Conservation (phyloP, 2,888 invertebrate species). For the Phengaris alcon region DNA sequence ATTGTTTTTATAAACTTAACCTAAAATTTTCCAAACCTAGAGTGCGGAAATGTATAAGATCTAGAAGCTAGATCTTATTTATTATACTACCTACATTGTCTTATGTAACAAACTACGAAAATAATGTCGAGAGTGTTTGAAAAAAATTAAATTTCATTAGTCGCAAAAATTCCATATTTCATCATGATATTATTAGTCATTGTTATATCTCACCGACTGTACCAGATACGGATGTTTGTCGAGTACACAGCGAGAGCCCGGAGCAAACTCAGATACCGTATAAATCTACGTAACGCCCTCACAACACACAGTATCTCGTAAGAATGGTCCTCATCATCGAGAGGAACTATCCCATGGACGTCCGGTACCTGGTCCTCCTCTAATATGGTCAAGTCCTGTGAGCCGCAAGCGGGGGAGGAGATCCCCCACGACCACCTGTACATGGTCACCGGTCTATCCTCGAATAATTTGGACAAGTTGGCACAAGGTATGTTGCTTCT, state of each 20-base stretch:
- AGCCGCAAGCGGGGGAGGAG: constrained; percentile 53
- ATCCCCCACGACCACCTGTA: constrained; percentile 68
- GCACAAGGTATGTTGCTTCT: constrained; percentile 54
- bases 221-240: constrained; percentile 33
- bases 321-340: constrained; percentile 35
- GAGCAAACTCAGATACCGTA: constrained; percentile 46
- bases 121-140: not conserved
- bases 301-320: constrained; percentile 36
- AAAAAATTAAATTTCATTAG: not conserved
- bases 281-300: constrained; percentile 40
- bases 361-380: constrained; percentile 17
- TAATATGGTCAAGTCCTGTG: constrained; percentile 52
- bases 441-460: constrained; percentile 66
- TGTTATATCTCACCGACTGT: not conserved
- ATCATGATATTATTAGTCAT: constrained; percentile 10
- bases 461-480: constrained; percentile 64
- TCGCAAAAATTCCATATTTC: not conserved
- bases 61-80: no score
- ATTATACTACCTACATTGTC: no score
- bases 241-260: constrained; percentile 45
- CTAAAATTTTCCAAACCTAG: no score
- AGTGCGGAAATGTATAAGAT: no score
- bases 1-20: no score
- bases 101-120: no score
- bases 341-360: constrained; percentile 34